Percentiles rank a stretch among this genome's conserved stretches.
Conservation (phyloP, 2,113 vertebrate genomes). For the Corynorhinus townsendii region DNA sequence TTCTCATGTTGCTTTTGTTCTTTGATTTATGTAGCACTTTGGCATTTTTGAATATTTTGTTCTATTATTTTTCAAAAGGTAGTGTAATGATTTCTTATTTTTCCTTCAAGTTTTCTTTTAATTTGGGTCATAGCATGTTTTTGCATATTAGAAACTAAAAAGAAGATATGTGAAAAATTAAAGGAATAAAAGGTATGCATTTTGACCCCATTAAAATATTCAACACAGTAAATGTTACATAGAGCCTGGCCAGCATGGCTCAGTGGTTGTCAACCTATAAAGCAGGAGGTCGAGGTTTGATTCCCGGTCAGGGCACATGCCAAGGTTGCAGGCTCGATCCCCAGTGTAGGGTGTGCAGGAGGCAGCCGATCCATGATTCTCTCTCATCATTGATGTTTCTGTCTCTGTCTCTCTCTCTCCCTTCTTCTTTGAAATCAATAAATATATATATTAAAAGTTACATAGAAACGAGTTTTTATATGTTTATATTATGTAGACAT, state of each 20-base stretch:
- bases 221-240: not conserved
- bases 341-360: too few relatives aligned
- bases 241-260: not conserved
- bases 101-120: not conserved
- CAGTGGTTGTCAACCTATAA: too few relatives aligned
- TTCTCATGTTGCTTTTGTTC: not conserved
- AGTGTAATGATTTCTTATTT: not conserved
- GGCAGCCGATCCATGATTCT: too few relatives aligned
- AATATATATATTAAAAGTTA: not conserved
- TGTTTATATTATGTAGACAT: not conserved
- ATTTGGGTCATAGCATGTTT: not conserved
- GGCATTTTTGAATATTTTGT: not conserved
- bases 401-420: too few relatives aligned
- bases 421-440: too few relatives aligned
- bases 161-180: not conserved
- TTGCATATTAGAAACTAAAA: constrained; percentile 21
- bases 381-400: too few relatives aligned
- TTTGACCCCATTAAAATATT: not conserved
- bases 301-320: too few relatives aligned
- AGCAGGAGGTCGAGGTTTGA: too few relatives aligned
- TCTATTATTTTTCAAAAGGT: constrained; percentile 33
- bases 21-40: not conserved
- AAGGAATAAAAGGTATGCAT: not conserved
- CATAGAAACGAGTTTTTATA: not conserved
- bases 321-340: too few relatives aligned